Base-by-base conservation (phyloP, 2,888 invertebrate species). In the Nomada fabriciana region DNA sequence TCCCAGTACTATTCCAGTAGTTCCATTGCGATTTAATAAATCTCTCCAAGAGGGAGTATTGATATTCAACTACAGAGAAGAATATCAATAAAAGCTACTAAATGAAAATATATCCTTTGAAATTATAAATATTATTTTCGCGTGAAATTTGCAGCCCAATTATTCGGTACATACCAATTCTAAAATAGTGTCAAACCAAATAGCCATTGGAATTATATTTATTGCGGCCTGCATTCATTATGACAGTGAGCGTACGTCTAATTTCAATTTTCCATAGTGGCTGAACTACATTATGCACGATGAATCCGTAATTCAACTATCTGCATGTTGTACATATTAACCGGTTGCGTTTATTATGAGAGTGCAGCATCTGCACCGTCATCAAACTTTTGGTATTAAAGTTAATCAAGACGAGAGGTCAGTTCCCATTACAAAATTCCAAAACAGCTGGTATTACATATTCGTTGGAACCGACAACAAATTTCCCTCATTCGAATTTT, bases 311-410 rank as follows among this genome's bases (percentile, higher is more conserved):
- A 79, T 76, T 80, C 67, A 42, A 80, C 73, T 73, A 79, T 75
- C 64, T 68, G 60, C 76, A 57, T 65, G 43, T 11, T 59, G 43
- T 55, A 42, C 59, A 15, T 50, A 55, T 59, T 64, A 64, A 67
- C 67, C 57, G 67, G 55, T 53, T 2, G n/a, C n/a, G 68, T 23
- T 77, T 53, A 74, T 82, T 84, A 82, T 76, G 77, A 84, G 80
- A 82, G 76, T 69, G 68, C 69, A 82, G 64, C 73, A 76, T 74
- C 77, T 78, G 74, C 73, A 42, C 18, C 36, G 63, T 64, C 73
- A 80, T 68, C 63, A 67, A 81, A 79, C 65, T 70, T 86, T 75
- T 50, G 42, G 55, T 76, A 82, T 87, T 76, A 68, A 85, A 86
- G 74, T 71, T 82, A 78, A 87, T 84, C 53, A 20, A 52, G 57